These are phyloP conservation scores for Mimachlamys varia DNA, from an alignment of 2,888 invertebrate genomes.

Conservation along the genomic window DNA sequence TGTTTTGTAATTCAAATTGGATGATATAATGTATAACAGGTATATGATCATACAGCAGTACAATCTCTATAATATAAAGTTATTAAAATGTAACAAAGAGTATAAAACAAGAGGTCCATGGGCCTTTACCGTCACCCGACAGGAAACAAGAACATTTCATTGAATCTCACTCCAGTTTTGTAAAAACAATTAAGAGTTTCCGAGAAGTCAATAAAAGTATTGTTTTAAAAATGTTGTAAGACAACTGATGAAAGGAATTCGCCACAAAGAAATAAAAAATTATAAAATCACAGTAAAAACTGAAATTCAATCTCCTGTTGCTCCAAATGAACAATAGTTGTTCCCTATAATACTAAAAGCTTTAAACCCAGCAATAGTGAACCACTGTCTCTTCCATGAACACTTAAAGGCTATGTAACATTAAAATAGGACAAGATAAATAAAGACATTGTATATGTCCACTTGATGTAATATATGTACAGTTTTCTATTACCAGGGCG, in stretches of 20 bases:
- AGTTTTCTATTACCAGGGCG: background rate
- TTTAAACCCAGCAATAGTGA: background rate
- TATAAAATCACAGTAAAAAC: no score
- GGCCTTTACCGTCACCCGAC: background rate
- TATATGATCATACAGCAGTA: background rate
- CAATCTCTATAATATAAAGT: background rate
- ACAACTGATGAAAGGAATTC: no score
- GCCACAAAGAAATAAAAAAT: no score
- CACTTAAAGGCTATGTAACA: background rate
- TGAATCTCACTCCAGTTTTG: no score
- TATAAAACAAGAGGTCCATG: conserved; percentile 5
- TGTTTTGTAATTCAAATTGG: background rate
- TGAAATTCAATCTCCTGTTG: no score
- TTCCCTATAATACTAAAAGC: conserved; percentile 1
- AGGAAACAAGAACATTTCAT: no score
- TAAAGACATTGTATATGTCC: background rate
- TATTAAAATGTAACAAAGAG: background rate
- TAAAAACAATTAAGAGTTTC: no score
- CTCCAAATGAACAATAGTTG: background rate
- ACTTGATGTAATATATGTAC: background rate
- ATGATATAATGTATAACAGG: background rate
- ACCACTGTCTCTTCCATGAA: background rate
- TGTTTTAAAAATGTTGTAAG: no score
- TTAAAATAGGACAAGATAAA: background rate
- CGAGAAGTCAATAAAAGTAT: no score